These are phyloP conservation scores for Drosophila nannoptera DNA, from an alignment of 1,140 invertebrate species.

Conservation along the genomic window DNA sequence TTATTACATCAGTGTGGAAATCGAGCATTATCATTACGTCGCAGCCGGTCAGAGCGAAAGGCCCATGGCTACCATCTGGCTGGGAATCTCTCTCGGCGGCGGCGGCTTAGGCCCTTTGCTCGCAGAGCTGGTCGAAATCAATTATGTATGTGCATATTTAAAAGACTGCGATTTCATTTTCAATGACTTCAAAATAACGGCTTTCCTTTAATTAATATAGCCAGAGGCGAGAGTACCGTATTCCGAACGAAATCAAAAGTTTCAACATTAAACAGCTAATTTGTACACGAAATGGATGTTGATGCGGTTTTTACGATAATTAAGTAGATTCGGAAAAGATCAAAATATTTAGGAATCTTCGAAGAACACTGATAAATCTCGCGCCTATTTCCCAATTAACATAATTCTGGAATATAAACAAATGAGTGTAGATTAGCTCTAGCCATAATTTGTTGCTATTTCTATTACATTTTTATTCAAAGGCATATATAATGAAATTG, in stretches of 20 bases:
- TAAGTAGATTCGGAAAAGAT: too few relatives aligned
- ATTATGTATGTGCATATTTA: conserved; percentile 19
- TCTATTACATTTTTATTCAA: conserved; percentile 8
- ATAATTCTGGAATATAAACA: too few relatives aligned
- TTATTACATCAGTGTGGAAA: conserved; percentile 36
- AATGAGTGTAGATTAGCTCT: too few relatives aligned
- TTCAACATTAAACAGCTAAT: neutral
- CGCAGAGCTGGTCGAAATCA: neutral
- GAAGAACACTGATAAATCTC: too few relatives aligned
- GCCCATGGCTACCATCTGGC: neutral
- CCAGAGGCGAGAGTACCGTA: neutral
- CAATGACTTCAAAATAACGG: conserved; percentile 6
- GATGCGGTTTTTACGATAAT: too few relatives aligned
- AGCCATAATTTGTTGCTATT: neutral
- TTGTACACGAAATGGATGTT: neutral
- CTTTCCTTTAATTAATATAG: neutral
- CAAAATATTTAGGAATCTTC: too few relatives aligned
- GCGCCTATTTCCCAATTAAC: too few relatives aligned
- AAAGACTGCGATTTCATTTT: neutral
- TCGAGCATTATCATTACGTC: neutral
- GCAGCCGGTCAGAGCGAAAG: conserved; percentile 2
- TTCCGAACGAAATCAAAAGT: conserved; percentile 15
- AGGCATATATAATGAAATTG: conserved; percentile 42
- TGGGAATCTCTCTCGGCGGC: conserved; percentile 1
- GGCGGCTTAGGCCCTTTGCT: too few relatives aligned